Percentiles rank a stretch among this genome's conserved stretches.
Evolutionary conservation across 2,888 invertebrate species (phyloP).

Genomic region (Drosophila austrosaltans): DNA sequence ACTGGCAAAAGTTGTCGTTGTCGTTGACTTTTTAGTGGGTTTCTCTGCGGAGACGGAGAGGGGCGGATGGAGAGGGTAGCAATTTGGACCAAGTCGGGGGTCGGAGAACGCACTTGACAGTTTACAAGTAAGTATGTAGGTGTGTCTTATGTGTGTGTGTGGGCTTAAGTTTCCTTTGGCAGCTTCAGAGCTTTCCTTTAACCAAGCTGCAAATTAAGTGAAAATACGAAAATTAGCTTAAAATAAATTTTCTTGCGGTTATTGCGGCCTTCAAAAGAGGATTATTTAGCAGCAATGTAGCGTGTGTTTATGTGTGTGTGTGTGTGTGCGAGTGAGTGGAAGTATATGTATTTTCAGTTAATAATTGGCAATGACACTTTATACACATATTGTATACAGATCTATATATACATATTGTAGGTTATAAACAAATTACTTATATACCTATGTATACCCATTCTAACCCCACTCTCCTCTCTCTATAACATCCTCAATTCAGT

Average conservation of each 20-base stretch:
- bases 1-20: conserved; percentile 61
- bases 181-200: conserved; percentile 30
- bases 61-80: neutral
- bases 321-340: neutral
- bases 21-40: conserved; percentile 60
- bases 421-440: conserved; percentile 1
- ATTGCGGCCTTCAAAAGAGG: conserved; percentile 56
- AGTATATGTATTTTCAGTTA: conserved; percentile 29
- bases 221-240: conserved; percentile 76
- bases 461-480: neutral
- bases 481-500: neutral
- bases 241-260: conserved; percentile 65
- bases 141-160: conserved; percentile 27
- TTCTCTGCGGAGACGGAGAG: neutral
- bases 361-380: conserved; percentile 59
- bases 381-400: conserved; percentile 18
- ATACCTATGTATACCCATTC: neutral
- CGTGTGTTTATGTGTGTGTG: conserved; percentile 23
- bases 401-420: neutral
- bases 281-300: conserved; percentile 54
- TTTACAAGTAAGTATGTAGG: conserved; percentile 36
- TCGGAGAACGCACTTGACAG: conserved; percentile 25
- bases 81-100: conserved; percentile 8
- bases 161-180: conserved; percentile 15
- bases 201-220: conserved; percentile 74